Percentiles rank a stretch among this genome's conserved stretches.
These are phyloP conservation scores for Epizoanthus illoricatus DNA, from an alignment of 92 coral and sea anemone species.

Conservation along the genomic window DNA sequence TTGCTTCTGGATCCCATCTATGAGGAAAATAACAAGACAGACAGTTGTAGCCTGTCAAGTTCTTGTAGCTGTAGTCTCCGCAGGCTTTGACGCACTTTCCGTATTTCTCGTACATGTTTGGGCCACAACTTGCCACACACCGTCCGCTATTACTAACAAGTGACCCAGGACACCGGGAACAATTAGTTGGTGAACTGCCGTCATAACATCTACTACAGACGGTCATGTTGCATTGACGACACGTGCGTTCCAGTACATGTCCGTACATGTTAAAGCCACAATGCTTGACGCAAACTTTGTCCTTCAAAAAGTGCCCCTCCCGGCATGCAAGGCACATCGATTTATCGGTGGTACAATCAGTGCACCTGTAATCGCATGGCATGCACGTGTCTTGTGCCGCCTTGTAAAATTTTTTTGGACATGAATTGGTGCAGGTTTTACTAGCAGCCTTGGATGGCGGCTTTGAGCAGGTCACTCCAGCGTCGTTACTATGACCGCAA, in stretches of 20 bases:
- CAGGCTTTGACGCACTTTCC: constrained; percentile 58
- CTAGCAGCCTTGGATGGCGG: constrained; percentile 48
- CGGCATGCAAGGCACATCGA: constrained; percentile 54
- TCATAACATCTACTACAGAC: constrained; percentile 65
- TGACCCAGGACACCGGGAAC: constrained; percentile 62
- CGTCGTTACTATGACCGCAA: constrained; percentile 57
- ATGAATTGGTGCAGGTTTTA: constrained; percentile 32
- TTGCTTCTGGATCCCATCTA: not conserved
- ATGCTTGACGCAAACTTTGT: constrained; percentile 51
- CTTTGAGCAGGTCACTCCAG: constrained; percentile 70
- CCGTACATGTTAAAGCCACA: constrained; percentile 71
- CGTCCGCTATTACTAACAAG: constrained; percentile 66
- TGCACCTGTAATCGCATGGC: constrained; percentile 55
- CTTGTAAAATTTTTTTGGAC: constrained; percentile 50
- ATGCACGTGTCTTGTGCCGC: constrained; percentile 57
- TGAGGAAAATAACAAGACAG: constrained; percentile 37
- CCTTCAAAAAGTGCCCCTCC: constrained; percentile 63
- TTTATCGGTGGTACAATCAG: constrained; percentile 53
- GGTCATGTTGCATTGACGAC: constrained; percentile 57
- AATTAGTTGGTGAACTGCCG: constrained; percentile 55
- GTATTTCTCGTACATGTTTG: constrained; percentile 44
- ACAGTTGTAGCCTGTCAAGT: constrained; percentile 52
- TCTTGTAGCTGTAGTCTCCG: constrained; percentile 52
- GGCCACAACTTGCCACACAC: constrained; percentile 60
- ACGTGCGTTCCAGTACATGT: constrained; percentile 45